Evolutionary conservation across 2,113 vertebrate genomes (phyloP), one percentile per base, ranked within the genome.

Genomic region (Sclerurus mexicanus): DNA sequence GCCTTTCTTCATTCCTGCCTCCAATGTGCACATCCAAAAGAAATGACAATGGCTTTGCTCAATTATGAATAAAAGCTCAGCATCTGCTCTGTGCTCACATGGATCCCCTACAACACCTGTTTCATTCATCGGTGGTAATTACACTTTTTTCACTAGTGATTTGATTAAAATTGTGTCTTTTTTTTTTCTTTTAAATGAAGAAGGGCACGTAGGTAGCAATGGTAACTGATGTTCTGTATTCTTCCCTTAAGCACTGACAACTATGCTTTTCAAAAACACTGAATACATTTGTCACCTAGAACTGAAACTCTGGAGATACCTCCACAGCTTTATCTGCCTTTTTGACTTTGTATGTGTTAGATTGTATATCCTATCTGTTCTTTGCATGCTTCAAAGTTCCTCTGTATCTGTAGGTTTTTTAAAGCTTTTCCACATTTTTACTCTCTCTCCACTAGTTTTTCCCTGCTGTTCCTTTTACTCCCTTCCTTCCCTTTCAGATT

Each of bases 51-150:
- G 2, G 39, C 66, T 73, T 75, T 63, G 42, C 75, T 80, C 40
- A 49, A 5, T 87, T 50, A 62, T 6, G 11, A 89, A 46, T 64
- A 60, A 85, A 91, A 33, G 31, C 28, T 44, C 44, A 63, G 67
- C 47, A 90, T n/a, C 62, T 79, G 49, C 93, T 85, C 46, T 59
- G 35, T 68, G 56, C 72, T 95, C 40, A 77, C 5, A 64, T 4
- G 27, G 68, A 78, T 75, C 68, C 75, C 49, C 19, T 77, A 30
- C 33, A 66, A 40, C 53, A 68, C 75, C 73, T 18, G 30, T 20
- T 95, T 74, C 55, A 78, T 89, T 96, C 90, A 91, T 22, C 75
- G 94, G 15, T 55, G n/a, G 87, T 25, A 72, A 87, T 37, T 31
- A 85, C 31, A 40, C 50, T 49, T 86, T 58, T 87, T 52, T 42